Evolutionary conservation across 2,113 vertebrate species (phyloP).

Genomic region (Triplophysa rosa): DNA sequence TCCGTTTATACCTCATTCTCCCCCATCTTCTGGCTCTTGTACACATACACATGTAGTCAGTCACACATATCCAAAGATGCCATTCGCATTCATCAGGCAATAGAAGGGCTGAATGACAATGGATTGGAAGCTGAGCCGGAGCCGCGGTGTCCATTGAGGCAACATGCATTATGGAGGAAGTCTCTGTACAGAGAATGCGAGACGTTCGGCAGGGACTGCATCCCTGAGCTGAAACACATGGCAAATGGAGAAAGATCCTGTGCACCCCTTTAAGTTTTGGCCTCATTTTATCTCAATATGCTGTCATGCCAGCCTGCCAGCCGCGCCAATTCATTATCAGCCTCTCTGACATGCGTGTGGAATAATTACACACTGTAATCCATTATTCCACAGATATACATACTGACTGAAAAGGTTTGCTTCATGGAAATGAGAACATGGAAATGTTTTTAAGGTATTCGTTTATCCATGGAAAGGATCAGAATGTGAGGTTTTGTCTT

Average conservation of each 20-base stretch:
- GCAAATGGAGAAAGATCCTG: conserved; percentile 37
- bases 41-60: conserved; percentile 5
- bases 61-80: neutral
- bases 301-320: conserved; percentile 25
- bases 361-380: conserved; percentile 29
- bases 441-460: conserved; percentile 16
- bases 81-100: neutral
- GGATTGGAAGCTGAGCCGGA: conserved; percentile 9
- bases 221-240: conserved; percentile 28
- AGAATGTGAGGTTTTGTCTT: conserved; percentile 4
- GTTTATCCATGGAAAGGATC: conserved; percentile 14
- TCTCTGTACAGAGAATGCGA: conserved; percentile 7
- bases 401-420: conserved; percentile 20
- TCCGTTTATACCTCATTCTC: conserved; percentile 5
- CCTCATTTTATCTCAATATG: conserved; percentile 41
- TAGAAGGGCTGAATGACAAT: conserved; percentile 19
- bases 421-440: conserved; percentile 13
- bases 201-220: conserved; percentile 12
- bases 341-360: conserved; percentile 22
- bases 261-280: conserved; percentile 43
- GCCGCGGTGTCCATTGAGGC: conserved; percentile 23
- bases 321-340: conserved; percentile 39
- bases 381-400: conserved; percentile 1
- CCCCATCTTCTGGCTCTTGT: neutral
- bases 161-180: conserved; percentile 47